phyloP scores from a whole-genome alignment of 2,888 invertebrate species.

The Helicoverpa assulta region DNA sequence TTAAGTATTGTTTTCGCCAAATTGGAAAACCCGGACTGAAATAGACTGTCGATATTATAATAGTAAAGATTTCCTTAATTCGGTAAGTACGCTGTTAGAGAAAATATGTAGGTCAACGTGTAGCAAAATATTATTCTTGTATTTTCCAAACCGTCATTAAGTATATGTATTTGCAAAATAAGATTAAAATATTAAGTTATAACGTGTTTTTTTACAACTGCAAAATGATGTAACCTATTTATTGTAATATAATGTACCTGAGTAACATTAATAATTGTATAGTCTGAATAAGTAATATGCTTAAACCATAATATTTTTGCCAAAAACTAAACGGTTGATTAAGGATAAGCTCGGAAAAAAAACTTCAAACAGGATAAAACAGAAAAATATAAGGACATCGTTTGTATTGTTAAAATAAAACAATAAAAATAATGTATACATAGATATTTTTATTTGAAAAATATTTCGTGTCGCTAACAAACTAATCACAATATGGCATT shows the following conservation, averaged over 20 bases:
- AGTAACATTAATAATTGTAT: no score
- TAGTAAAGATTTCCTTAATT: slow-evolving; percentile 8
- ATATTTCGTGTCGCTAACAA: slow-evolving; percentile 80
- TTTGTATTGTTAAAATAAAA: slow-evolving; percentile 65
- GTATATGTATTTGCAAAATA: no score
- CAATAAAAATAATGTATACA: slow-evolving; percentile 73
- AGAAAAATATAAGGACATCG: background rate
- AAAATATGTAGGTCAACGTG: background rate
- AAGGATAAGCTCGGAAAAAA: background rate
- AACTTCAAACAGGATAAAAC: background rate
- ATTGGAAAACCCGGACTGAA: slow-evolving; percentile 31
- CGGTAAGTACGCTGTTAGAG: background rate
- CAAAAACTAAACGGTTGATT: background rate
- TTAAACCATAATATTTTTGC: no score
- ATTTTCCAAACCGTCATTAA: background rate
- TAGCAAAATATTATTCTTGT: background rate
- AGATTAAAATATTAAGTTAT: no score
- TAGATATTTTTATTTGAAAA: slow-evolving; percentile 84
- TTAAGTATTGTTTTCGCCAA: slow-evolving; percentile 2
- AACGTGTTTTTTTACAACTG: no score
- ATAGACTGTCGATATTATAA: slow-evolving; percentile 14
- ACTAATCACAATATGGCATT: slow-evolving; percentile 83
- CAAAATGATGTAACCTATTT: no score
- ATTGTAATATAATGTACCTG: no score
- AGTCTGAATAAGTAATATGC: no score